Evolutionary conservation across 2,888 invertebrate genomes (phyloP).

Genomic region (Lissocephala sabroskyi): DNA sequence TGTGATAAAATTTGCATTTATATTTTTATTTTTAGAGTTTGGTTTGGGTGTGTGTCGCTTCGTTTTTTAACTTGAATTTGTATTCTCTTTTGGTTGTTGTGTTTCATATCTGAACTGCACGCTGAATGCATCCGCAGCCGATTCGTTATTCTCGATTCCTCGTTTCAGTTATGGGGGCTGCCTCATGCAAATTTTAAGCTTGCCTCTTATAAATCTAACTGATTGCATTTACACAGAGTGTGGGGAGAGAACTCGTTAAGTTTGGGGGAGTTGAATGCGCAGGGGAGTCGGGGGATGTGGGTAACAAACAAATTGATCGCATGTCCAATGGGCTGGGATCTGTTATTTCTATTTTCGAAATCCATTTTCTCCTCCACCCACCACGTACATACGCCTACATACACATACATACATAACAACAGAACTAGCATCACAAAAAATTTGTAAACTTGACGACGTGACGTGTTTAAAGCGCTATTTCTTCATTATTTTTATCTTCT

Average conservation of each 20-base stretch:
- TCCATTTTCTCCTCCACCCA: no score
- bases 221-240: slow-evolving; percentile 63
- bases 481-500: slow-evolving; percentile 18
- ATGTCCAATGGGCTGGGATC: no score
- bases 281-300: background rate
- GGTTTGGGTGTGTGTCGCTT: slow-evolving; percentile 34
- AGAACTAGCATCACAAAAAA: slow-evolving; percentile 22
- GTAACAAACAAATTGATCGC: background rate
- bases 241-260: slow-evolving; percentile 24
- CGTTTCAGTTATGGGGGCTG: no score
- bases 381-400: no score
- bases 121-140: no score
- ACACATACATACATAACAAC: no score
- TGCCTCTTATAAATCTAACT: slow-evolving; percentile 54
- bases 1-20: no score
- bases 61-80: slow-evolving; percentile 33
- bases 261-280: background rate
- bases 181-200: no score
- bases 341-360: no score
- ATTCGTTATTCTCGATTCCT: background rate
- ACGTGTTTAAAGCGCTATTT: slow-evolving; percentile 47
- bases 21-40: no score
- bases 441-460: slow-evolving; percentile 4
- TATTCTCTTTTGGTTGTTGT: slow-evolving; percentile 13
- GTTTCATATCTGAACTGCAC: background rate